Percentiles rank a stretch among this genome's conserved stretches.
These are phyloP conservation scores for Noctua comes DNA, from an alignment of 2,888 invertebrate genomes.

Conservation along the genomic window DNA sequence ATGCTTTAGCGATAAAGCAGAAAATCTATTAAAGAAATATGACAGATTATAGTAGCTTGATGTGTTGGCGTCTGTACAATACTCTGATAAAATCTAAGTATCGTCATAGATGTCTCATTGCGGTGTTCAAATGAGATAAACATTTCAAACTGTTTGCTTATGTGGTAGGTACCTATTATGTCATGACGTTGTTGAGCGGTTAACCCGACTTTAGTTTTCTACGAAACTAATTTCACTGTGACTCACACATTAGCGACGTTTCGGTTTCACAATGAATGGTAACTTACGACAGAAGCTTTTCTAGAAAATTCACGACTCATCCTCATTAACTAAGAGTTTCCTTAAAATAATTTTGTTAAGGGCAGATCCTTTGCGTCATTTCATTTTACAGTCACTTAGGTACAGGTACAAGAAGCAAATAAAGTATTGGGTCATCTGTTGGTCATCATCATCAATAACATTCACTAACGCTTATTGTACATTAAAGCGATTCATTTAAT, in stretches of 20 bases:
- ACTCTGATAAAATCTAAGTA: background rate
- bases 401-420: background rate
- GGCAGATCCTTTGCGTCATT: conserved; percentile 1
- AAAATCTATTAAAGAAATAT: too few relatives aligned
- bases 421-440: background rate
- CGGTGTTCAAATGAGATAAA: conserved; percentile 29
- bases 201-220: conserved; percentile 19
- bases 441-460: background rate
- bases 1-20: too few relatives aligned
- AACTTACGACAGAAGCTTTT: conserved; percentile 32
- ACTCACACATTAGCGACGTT: conserved; percentile 37
- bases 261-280: conserved; percentile 49
- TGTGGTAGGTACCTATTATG: conserved; percentile 35
- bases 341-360: background rate
- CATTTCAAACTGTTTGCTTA: conserved; percentile 38
- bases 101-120: background rate
- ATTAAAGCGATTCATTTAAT: background rate
- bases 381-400: background rate
- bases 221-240: conserved; percentile 49
- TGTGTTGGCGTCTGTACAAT: too few relatives aligned
- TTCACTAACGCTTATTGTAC: background rate
- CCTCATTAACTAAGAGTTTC: background rate
- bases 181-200: conserved; percentile 28
- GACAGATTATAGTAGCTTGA: too few relatives aligned
- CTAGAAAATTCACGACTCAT: conserved; percentile 40